Base-by-base conservation (phyloP, 2,113 vertebrate species). In the Regulus satrapa region DNA sequence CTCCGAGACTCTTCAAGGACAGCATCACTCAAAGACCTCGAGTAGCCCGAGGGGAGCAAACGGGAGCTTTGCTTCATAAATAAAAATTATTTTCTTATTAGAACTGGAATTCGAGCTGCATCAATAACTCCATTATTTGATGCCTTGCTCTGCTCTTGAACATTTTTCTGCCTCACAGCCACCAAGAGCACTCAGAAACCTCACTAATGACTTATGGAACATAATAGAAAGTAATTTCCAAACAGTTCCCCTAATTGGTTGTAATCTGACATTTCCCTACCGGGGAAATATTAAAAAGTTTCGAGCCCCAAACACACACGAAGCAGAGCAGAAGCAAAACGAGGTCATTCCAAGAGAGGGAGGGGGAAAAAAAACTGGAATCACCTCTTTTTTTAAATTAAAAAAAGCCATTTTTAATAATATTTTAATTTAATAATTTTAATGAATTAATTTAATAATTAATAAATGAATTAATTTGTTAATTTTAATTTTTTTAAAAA, bases 141-240 rank as follows among this genome's bases (percentile, higher is more conserved):
- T 21, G 92, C 92, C 85, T 51, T 46, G 69, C 73, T 89, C 77
- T 24, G 66, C 5, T 91, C 92, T 61, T 45, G 90, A 93, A 92
- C 94, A 86, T 97, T 97, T 94, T 96, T 93, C 96, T 95, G 94
- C 96, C 92, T 97, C 90, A 29, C 67, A 66, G 96, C 94, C 95
- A 49, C 54, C 32, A 9, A n/a, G 58, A 76, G 90, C 82, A 25
- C 90, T 93, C 90, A 82, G 19, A 89, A 89, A 67, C 32, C 88
- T 92, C 85, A 24, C 85, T 97, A 92, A 96, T 96, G 95, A 95
- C 92, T 97, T 83, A 46, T 75, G 95, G 85, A 88, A 93, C 92
- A 76, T 73, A 73, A 96, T 69, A 72, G 85, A 92, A 94, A 96
- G 78, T 92, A 5, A 95, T 96, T 96, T 95, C 82, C 85, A 88